Percentiles rank a stretch among this genome's conserved stretches.
phyloP scores from a whole-genome alignment of 2,113 vertebrate genomes.

The Megaceryle torquata region DNA sequence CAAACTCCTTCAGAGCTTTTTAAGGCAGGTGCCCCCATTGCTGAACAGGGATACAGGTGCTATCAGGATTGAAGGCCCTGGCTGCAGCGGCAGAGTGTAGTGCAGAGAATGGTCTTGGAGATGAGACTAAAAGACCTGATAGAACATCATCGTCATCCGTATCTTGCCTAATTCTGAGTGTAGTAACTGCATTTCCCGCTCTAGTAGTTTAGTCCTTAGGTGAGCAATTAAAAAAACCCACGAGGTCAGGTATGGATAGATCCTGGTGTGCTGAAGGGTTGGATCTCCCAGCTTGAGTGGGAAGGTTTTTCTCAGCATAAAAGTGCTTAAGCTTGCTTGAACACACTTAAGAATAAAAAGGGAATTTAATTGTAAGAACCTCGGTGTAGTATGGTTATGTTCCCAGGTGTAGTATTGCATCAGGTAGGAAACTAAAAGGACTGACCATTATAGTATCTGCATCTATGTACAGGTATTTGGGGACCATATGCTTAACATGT shows the following conservation, averaged over 20 bases:
- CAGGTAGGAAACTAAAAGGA: not conserved
- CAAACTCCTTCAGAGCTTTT: not conserved
- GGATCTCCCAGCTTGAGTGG: accelerated
- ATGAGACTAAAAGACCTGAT: not conserved
- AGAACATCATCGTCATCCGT: not conserved
- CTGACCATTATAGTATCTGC: accelerated
- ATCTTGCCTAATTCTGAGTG: not conserved
- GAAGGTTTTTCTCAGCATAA: not conserved
- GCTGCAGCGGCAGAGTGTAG: not conserved
- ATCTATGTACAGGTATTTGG: not conserved
- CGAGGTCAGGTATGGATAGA: accelerated
- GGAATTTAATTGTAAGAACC: not conserved
- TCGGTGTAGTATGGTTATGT: accelerated
- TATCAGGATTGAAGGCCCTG: not conserved
- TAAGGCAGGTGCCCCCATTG: accelerated
- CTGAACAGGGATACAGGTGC: not conserved
- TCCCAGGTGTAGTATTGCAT: not conserved
- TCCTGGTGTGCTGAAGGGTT: not conserved
- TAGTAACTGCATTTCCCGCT: not conserved
- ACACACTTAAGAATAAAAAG: not conserved
- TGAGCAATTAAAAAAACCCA: not conserved
- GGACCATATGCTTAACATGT: not conserved
- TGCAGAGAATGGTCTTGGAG: not conserved
- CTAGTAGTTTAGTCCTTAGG: not conserved
- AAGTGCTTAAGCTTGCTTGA: not conserved